These are phyloP conservation scores for Rostratula benghalensis DNA, from an alignment of 2,113 vertebrate genomes.

Conservation along the genomic window DNA sequence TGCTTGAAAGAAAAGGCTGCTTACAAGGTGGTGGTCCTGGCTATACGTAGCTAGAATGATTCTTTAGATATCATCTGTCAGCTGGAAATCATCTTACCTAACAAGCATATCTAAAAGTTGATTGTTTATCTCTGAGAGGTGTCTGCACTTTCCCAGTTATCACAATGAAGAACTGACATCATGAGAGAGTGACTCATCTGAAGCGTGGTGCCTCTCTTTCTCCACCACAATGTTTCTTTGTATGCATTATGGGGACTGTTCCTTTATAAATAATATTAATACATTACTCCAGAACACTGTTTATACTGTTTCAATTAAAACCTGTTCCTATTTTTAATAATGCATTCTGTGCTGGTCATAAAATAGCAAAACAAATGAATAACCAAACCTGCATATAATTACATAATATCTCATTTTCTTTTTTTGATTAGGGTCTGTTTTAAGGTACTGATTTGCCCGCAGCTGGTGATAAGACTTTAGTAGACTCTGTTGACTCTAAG, in stretches of 20 bases:
- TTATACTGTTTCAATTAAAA: not conserved
- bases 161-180: not conserved
- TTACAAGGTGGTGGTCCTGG: not conserved
- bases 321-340: not conserved
- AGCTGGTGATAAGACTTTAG: not conserved
- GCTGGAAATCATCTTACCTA: not conserved
- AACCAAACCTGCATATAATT: not conserved
- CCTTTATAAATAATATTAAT: not conserved
- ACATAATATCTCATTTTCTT: not conserved
- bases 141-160: not conserved
- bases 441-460: not conserved
- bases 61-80: fast-evolving
- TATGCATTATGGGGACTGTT: too few relatives aligned
- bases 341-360: not conserved
- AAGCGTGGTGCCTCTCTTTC: not conserved
- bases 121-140: not conserved
- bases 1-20: fast-evolving
- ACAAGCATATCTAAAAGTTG: not conserved
- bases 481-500: not conserved
- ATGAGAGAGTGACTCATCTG: not conserved
- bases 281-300: not conserved
- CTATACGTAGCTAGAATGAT: not conserved
- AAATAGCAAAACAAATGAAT: not conserved
- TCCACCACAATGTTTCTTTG: not conserved
- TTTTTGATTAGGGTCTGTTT: not conserved